Conservation (phyloP, 2,113 vertebrate species). For the Sander lucioperca region DNA sequence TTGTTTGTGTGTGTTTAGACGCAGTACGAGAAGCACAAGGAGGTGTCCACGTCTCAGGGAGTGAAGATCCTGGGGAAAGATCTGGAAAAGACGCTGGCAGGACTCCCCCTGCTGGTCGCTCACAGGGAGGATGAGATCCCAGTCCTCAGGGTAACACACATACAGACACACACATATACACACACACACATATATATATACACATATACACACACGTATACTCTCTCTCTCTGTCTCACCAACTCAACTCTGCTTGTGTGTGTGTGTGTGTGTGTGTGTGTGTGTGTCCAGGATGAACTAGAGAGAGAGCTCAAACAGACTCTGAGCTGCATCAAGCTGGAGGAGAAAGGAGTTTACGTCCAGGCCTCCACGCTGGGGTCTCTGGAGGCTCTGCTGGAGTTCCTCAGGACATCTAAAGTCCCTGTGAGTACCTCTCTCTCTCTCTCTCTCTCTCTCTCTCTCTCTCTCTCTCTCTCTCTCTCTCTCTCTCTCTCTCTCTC, state of each 20-base stretch:
- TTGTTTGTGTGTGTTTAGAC: conserved; percentile 81
- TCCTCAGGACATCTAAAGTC: conserved; percentile 90
- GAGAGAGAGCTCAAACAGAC: conserved; percentile 97
- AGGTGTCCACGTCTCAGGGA: conserved; percentile 93
- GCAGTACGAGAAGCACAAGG: conserved; percentile 98
- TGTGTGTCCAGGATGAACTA: conserved; percentile 90
- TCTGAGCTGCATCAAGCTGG: conserved; percentile 94
- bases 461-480: neutral
- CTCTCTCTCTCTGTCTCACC: too few relatives aligned
- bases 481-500: neutral
- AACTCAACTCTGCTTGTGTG: too few relatives aligned
- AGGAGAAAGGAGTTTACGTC: conserved; percentile 98
- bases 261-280: too few relatives aligned
- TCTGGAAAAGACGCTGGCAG: conserved; percentile 95
- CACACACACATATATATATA: conserved; percentile 6
- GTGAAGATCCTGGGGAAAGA: conserved; percentile 99
- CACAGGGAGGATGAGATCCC: conserved; percentile 95
- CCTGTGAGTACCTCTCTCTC: conserved; percentile 46
- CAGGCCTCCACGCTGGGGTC: conserved; percentile 98
- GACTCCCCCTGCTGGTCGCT: conserved; percentile 94
- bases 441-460: neutral
- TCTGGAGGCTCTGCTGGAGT: conserved; percentile 97
- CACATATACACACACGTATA: neutral
- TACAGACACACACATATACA: conserved; percentile 6
- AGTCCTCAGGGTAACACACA: conserved; percentile 89